These are phyloP conservation scores for Calyptomena viridis DNA, from an alignment of 2,113 vertebrate genomes.

Conservation along the genomic window DNA sequence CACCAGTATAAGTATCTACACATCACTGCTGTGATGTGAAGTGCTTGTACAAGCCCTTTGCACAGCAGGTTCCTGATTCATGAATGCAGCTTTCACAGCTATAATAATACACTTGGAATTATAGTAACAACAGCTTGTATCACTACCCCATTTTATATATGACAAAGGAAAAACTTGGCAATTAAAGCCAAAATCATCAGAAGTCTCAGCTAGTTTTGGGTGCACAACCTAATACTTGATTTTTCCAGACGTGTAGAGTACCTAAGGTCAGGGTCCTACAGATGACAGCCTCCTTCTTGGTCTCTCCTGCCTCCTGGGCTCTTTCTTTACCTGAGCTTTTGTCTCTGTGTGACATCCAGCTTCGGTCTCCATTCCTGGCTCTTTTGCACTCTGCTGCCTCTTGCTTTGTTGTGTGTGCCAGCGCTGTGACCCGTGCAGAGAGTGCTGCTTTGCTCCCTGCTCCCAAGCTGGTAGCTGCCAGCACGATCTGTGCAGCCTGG, in stretches of 20 bases:
- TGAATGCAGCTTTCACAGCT: slow-evolving; percentile 4
- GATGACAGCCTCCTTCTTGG: background rate
- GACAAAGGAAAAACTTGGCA: background rate
- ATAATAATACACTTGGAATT: slow-evolving; percentile 6
- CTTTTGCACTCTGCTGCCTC: background rate
- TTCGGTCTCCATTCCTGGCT: background rate
- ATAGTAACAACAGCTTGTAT: background rate
- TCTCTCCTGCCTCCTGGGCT: background rate
- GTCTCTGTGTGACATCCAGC: background rate
- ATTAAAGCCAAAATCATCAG: background rate
- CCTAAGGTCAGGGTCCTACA: background rate
- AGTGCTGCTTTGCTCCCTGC: background rate
- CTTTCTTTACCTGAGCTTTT: background rate
- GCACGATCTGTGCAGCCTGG: background rate
- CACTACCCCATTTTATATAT: background rate
- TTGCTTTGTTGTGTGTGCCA: background rate
- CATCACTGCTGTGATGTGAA: slow-evolving; percentile 15
- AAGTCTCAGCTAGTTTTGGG: background rate
- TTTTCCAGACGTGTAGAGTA: background rate
- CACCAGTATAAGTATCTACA: background rate
- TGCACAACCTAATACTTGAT: background rate
- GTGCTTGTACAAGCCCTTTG: background rate
- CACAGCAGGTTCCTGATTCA: background rate
- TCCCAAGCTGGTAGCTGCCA: background rate
- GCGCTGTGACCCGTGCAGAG: background rate